These are phyloP conservation scores for Amphiura filiformis DNA, from an alignment of 35 echinoderm and acorn worm species.

Conservation along the genomic window DNA sequence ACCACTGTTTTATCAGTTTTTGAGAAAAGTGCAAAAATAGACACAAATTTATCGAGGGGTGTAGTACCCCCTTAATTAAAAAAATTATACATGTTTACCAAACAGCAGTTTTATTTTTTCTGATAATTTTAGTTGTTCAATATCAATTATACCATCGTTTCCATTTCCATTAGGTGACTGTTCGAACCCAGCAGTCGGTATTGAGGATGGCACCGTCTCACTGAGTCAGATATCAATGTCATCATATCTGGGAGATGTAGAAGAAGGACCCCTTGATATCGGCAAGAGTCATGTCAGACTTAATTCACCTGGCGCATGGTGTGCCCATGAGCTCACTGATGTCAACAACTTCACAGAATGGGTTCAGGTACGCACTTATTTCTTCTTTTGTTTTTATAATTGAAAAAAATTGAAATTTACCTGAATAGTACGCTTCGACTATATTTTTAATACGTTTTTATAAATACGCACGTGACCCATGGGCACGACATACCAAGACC, in stretches of 20 bases:
- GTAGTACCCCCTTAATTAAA: too few species aligned
- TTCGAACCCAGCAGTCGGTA: constrained; percentile 64
- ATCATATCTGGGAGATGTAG: constrained; percentile 67
- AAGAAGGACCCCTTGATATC: constrained; percentile 75
- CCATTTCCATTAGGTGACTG: constrained; percentile 45
- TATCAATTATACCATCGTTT: background rate
- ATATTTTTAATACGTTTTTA: too few species aligned
- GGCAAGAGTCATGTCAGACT: constrained; percentile 65
- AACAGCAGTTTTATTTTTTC: background rate
- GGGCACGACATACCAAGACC: too few species aligned
- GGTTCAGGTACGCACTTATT: constrained; percentile 83
- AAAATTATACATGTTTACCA: background rate
- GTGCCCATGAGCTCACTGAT: constrained; percentile 56
- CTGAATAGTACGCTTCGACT: background rate
- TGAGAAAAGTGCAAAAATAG: too few species aligned
- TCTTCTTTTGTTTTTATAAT: background rate
- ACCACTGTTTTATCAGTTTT: too few species aligned
- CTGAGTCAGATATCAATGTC: constrained; percentile 71
- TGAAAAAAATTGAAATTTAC: background rate
- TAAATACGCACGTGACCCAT: too few species aligned
- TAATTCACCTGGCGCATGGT: constrained; percentile 82
- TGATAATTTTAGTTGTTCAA: background rate
- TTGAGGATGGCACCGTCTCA: constrained; percentile 61
- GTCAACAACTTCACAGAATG: constrained; percentile 77
- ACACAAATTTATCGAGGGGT: too few species aligned